Base-by-base conservation (phyloP, 2,797 vertebrate genomes). In the Florisuga fusca region DNA sequence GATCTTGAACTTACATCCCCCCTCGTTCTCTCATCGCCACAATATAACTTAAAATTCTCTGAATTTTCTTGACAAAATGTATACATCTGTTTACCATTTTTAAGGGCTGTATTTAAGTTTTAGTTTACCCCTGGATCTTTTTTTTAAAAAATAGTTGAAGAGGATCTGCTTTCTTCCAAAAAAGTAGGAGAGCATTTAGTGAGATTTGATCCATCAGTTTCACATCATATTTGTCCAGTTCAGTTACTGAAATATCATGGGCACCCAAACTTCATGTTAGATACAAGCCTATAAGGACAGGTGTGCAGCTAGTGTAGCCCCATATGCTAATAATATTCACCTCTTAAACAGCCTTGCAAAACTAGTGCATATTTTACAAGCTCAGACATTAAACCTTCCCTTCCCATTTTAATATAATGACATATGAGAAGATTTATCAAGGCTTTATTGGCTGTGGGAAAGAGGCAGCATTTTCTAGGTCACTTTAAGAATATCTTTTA, bases 401-500 rank as follows among this genome's bases (percentile, higher is more conserved):
- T 91, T 94, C 80, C 17, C 12, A 0, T 84, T 94, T 95, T 74
- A 84, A 79, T 61, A 72, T 93, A 76, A 92, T 76, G 69, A 88
- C 76, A 92, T 27, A 91, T 0, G 1, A 90, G 89, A 91, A 74
- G 87, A 93, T 88, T 91, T 94, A 96, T 84, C 81, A 57, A 88
- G 74, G 77, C 58, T 94, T 86, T 86, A 94, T 93, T 90, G 95
- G 85, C 93, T 94, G 71, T 82, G 89, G 87, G 73, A 91, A 93
- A 91, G 58, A 94, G 74, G 74, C 63, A 82, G 85, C 34, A 58
- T 91, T 96, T 96, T 96, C 87, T 97, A 95, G 95, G 96, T 96
- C 90, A 95, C 93, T 94, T 94, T 91, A 93, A 95, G 95, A 96
- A 91, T 94, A 90, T 93, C 86, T 95, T 94, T 78, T 89, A 89